Conservation (phyloP, 2,113 vertebrate genomes). For the Sialia sialis region DNA sequence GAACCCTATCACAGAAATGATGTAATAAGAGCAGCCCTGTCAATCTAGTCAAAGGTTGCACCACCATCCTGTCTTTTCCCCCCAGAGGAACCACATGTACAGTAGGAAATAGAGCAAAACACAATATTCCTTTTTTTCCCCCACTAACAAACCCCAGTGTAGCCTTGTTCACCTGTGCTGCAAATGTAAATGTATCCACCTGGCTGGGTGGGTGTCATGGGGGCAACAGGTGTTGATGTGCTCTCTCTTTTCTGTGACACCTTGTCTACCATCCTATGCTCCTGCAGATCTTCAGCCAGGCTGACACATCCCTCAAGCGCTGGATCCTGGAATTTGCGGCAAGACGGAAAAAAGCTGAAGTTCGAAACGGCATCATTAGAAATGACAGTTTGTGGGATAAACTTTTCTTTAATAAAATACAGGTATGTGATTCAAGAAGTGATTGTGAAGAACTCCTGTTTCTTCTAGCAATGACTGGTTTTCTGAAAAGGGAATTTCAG, state of each 20-base stretch:
- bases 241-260: neutral
- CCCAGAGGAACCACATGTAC: neutral
- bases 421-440: constrained; percentile 58
- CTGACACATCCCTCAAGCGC: constrained; percentile 76
- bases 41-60: neutral
- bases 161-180: neutral
- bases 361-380: constrained; percentile 75
- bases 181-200: fast-evolving
- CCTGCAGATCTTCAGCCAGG: constrained; percentile 79
- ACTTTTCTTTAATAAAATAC: constrained; percentile 81
- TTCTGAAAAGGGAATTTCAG: neutral
- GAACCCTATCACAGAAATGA: neutral
- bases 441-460: neutral
- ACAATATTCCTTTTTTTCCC: neutral
- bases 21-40: neutral
- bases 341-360: constrained; percentile 76
- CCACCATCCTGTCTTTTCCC: neutral
- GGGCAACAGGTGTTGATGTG: neutral
- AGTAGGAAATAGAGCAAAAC: fast-evolving
- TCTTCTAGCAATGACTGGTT: neutral
- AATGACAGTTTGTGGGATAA: constrained; percentile 82
- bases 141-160: neutral
- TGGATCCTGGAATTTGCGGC: constrained; percentile 82
- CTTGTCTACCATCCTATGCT: neutral
- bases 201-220: neutral